Base-by-base conservation (phyloP, 2,797 vertebrate species). In the Acanthornis magna region DNA sequence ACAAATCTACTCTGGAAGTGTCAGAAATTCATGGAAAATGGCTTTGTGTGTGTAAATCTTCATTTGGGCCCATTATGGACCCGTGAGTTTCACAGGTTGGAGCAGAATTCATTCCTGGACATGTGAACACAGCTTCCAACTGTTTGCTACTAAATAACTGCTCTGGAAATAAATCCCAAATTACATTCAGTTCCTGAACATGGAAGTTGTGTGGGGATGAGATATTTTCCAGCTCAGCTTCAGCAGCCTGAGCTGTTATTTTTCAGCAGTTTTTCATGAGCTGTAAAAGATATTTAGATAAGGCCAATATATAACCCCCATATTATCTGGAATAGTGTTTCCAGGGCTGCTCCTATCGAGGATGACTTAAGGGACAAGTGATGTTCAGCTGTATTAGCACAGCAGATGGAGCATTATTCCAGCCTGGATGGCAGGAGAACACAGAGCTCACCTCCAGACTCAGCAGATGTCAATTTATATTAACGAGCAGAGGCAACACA, bases 401-500 rank as follows among this genome's bases (percentile, higher is more conserved):
- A 66, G 75, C 86, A 85, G 96, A 93, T 95, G 94, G 93, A 77
- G 53, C 81, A 75, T 96, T 73, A 91, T 77, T 79, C 50, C 19
- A 81, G 91, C 42, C 45, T 77, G 88, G 54, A 84, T 93, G 94
- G 86, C 85, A 62, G 88, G 51, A 94, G 86, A 92, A 54, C 81
- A 27, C 20, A 42, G 74, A 66, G 21, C 94, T 96, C 96, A 93
- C 90, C 91, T 96, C 94, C 95, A 79, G 32, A 61, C 88, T 77
- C 85, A 96, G 93, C 91, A 97, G 94, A 96, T 96, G 83, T 93
- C 96, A 76, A 85, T 97, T 97, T 94, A 95, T 93, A 96, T 97
- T 96, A 97, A 96, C 93, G 57, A 97, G 93, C 85, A n/a, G 61
- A 10, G 34, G 76, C 88, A 93, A 96, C 90, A 79, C 67, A 47